Evolutionary conservation across 2,888 invertebrate genomes (phyloP).

Genomic region (Sphaeridia pumilis): DNA sequence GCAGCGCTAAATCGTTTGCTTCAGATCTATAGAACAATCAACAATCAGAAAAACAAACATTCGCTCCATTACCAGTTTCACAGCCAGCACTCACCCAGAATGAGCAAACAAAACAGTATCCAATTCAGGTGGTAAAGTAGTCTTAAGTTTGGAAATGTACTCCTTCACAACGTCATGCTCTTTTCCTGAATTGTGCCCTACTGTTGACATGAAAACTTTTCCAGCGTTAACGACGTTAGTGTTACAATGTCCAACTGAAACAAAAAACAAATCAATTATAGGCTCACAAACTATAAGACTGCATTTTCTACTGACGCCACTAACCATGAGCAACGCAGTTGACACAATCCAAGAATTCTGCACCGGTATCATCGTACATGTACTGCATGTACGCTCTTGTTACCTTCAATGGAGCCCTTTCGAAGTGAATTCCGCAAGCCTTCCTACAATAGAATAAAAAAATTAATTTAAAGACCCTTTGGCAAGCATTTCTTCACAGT

Average conservation of each 20-base stretch:
- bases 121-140: slow-evolving; percentile 43
- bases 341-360: slow-evolving; percentile 48
- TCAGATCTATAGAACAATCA: slow-evolving; percentile 43
- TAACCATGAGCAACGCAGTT: slow-evolving; percentile 50
- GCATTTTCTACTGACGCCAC: slow-evolving; percentile 8
- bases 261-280: background rate
- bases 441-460: slow-evolving; percentile 25
- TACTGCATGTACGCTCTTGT: slow-evolving; percentile 46
- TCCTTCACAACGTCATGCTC: slow-evolving; percentile 43
- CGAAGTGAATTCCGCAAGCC: slow-evolving; percentile 36
- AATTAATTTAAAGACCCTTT: slow-evolving; percentile 1
- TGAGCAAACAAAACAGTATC: slow-evolving; percentile 46
- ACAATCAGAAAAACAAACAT: background rate
- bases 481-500: background rate
- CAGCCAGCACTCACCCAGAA: slow-evolving; percentile 43
- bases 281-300: background rate
- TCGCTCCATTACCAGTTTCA: too few relatives aligned
- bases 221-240: slow-evolving; percentile 44
- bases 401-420: slow-evolving; percentile 44
- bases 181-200: slow-evolving; percentile 45
- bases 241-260: slow-evolving; percentile 41
- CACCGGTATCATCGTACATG: slow-evolving; percentile 47
- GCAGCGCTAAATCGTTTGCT: slow-evolving; percentile 49
- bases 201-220: slow-evolving; percentile 42
- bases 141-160: slow-evolving; percentile 41